Evolutionary conservation across 2,113 vertebrate species (phyloP).

Genomic region (Stomatorhinus ivindoensis): DNA sequence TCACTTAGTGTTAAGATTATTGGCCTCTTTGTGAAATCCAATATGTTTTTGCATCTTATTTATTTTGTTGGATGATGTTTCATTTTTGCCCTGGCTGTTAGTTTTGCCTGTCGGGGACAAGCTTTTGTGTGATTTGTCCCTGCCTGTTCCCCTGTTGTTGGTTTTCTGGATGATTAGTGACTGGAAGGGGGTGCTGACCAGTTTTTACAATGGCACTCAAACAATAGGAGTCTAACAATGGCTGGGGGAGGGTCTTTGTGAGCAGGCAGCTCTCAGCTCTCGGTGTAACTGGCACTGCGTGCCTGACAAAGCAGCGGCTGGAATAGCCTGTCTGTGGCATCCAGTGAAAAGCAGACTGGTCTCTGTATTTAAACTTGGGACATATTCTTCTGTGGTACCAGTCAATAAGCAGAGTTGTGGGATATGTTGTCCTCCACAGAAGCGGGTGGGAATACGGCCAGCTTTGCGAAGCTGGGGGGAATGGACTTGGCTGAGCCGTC

Average conservation of each 20-base stretch:
- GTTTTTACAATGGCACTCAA: neutral
- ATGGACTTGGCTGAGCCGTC: neutral
- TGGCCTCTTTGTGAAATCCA: neutral
- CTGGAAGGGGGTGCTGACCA: neutral
- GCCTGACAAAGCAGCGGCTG: neutral
- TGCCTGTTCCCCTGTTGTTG: neutral
- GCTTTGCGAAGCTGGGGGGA: neutral
- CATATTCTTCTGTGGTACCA: neutral
- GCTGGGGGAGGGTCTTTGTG: constrained; percentile 5
- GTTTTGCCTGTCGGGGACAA: neutral
- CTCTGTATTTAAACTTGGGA: neutral
- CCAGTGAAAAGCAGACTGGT: too few relatives aligned
- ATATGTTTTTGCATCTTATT: neutral
- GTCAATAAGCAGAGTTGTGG: neutral
- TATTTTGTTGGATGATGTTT: neutral
- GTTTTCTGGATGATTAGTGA: constrained; percentile 13
- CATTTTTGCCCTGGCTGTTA: neutral
- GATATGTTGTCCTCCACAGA: neutral
- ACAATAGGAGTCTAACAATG: neutral
- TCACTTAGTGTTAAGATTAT: neutral
- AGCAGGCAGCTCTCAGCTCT: neutral
- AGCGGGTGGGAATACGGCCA: neutral
- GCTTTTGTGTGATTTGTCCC: neutral
- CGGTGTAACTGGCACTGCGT: neutral
- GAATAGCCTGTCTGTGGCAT: neutral